A percentile compares a stretch with the other conserved stretches of the same genome.
These are phyloP conservation scores for Tympanuchus pallidicinctus DNA, from an alignment of 2,113 vertebrate genomes.

Conservation along the genomic window DNA sequence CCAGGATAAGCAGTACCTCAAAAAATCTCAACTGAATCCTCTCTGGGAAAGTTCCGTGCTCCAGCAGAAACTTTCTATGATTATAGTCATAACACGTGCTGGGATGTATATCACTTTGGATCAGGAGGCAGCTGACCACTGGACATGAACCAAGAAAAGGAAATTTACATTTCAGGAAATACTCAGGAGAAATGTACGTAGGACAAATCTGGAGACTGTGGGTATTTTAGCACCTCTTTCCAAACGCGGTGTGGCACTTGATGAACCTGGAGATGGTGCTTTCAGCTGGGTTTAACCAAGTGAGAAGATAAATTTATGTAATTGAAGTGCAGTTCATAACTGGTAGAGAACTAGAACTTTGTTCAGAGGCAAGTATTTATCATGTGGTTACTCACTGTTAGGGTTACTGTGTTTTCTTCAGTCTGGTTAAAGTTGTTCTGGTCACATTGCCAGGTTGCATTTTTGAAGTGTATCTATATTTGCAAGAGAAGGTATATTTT, in stretches of 20 bases:
- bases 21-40: neutral
- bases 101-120: slow-evolving; percentile 24
- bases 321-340: neutral
- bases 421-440: neutral
- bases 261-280: neutral
- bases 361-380: neutral
- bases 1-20: neutral
- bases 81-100: neutral
- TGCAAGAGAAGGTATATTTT: neutral
- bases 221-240: slow-evolving; percentile 3
- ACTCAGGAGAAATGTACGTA: neutral
- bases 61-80: neutral
- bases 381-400: neutral
- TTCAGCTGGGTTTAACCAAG: neutral
- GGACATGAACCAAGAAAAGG: slow-evolving; percentile 21
- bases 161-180: neutral
- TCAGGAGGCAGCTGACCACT: slow-evolving; percentile 25
- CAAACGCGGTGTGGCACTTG: neutral
- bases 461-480: neutral
- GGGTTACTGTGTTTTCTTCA: neutral
- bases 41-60: neutral
- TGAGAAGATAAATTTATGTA: neutral
- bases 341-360: neutral
- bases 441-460: neutral
- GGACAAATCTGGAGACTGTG: neutral